phyloP scores from a whole-genome alignment of 1,140 invertebrate species.

The Daktulosphaira vitifoliae region DNA sequence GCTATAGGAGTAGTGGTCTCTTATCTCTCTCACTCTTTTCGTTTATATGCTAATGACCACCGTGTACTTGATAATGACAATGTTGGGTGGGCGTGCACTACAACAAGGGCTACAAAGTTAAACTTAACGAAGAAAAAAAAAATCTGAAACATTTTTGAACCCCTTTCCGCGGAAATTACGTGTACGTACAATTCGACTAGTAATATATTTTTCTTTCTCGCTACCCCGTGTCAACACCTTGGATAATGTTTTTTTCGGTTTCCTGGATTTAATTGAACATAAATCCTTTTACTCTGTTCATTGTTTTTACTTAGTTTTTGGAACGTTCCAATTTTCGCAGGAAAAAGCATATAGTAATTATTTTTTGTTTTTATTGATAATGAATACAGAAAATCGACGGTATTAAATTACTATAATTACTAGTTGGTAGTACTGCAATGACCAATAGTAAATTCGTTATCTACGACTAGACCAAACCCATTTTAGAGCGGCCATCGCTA shows the following conservation, averaged over 20 bases:
- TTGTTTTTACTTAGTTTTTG: too few species aligned
- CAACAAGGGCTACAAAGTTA: conserved; percentile 19
- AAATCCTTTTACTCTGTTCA: too few species aligned
- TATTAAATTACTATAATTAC: too few species aligned
- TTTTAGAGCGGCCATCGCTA: conserved; percentile 26
- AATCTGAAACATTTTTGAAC: conserved; percentile 15
- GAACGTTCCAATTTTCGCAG: too few species aligned
- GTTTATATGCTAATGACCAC: conserved; percentile 28
- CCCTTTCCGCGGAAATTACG: conserved; percentile 28
- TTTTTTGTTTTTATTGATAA: too few species aligned
- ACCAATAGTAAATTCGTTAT: conserved; percentile 23
- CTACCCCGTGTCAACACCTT: neutral
- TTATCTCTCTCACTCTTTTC: neutral
- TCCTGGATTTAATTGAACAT: conserved; percentile 10
- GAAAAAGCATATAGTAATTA: too few species aligned
- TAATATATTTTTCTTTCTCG: neutral
- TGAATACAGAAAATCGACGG: too few species aligned
- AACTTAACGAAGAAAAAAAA: neutral
- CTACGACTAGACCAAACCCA: conserved; percentile 25
- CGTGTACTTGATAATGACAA: neutral
- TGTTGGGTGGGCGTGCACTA: conserved; percentile 12
- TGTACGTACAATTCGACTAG: conserved; percentile 7
- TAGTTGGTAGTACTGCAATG: neutral
- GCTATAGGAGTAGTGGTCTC: too few species aligned
- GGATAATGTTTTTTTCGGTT: conserved; percentile 15